A percentile compares a stretch with the other conserved stretches of the same genome.
Conservation (phyloP, 1,140 invertebrate species). For the Aphelinus certus region DNA sequence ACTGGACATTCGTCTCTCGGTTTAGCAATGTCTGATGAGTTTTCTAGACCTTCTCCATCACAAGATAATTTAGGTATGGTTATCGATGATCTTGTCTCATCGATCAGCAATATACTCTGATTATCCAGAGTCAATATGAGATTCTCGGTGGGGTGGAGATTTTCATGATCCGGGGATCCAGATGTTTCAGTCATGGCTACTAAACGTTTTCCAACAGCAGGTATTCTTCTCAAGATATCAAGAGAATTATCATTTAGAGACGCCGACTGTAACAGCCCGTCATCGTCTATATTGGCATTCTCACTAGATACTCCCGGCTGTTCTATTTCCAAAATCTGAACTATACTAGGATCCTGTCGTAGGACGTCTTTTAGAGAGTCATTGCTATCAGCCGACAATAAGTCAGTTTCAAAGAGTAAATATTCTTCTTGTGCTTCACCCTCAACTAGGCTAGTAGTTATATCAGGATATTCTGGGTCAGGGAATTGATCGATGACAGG, state of each 20-base stretch:
- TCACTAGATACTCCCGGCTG: slow-evolving; percentile 55
- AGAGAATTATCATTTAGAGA: too few relatives aligned
- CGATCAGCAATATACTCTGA: too few relatives aligned
- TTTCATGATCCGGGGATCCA: slow-evolving; percentile 67
- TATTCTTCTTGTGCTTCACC: slow-evolving; percentile 70
- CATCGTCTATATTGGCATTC: slow-evolving; percentile 55
- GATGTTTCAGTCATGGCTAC: slow-evolving; percentile 63
- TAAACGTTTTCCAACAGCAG: slow-evolving; percentile 49
- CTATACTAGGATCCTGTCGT: slow-evolving; percentile 58
- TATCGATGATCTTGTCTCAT: slow-evolving; percentile 67
- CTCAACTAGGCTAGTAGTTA: slow-evolving; percentile 68
- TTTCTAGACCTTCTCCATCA: slow-evolving; percentile 65
- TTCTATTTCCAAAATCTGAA: slow-evolving; percentile 63
- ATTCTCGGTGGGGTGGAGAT: slow-evolving; percentile 65
- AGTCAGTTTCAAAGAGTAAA: slow-evolving; percentile 71
- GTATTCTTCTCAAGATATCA: slow-evolving; percentile 41
- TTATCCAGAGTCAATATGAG: slow-evolving; percentile 69
- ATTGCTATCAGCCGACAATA: slow-evolving; percentile 69
- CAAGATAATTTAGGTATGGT: slow-evolving; percentile 72
- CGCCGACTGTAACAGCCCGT: slow-evolving; percentile 20
- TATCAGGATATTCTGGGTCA: slow-evolving; percentile 67
- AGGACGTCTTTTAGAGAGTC: slow-evolving; percentile 68
- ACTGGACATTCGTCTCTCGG: slow-evolving; percentile 11
- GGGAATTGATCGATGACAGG: slow-evolving; percentile 70
- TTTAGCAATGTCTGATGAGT: slow-evolving; percentile 16